Conservation (phyloP, 2,113 vertebrate genomes). For the Barnardius zonarius region DNA sequence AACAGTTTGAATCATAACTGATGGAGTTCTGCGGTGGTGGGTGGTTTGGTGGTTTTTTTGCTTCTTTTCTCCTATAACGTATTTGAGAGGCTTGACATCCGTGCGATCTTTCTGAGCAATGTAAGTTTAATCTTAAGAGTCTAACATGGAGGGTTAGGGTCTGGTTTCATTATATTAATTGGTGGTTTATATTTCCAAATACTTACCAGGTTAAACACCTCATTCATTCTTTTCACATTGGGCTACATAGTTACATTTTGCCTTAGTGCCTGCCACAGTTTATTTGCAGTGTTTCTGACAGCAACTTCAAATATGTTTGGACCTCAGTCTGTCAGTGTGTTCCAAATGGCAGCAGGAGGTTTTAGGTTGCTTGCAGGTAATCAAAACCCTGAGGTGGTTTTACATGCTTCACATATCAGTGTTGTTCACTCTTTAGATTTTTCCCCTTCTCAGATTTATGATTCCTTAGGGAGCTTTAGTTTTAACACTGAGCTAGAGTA, state of each 20-base stretch:
- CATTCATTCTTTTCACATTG: background rate
- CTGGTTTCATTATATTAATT: background rate
- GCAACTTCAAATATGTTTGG: background rate
- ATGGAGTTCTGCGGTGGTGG: background rate
- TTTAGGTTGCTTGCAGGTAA: background rate
- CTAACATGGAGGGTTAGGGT: background rate
- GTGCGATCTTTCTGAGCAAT: background rate
- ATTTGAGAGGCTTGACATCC: background rate
- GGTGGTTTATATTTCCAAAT: background rate
- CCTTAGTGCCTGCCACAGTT: background rate
- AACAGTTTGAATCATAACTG: background rate
- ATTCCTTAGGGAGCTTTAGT: background rate
- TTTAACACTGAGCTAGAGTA: background rate
- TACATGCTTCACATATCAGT: background rate
- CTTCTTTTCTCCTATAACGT: background rate
- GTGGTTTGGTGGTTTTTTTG: too few relatives aligned
- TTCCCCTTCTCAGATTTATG: background rate
- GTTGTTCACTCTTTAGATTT: background rate
- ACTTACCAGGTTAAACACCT: background rate
- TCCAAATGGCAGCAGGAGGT: background rate
- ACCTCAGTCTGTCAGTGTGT: background rate
- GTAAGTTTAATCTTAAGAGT: background rate
- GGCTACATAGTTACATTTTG: background rate
- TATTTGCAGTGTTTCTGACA: background rate
- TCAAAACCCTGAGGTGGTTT: background rate